A percentile compares a stretch with the other conserved stretches of the same genome.
Evolutionary conservation across 2,888 invertebrate species (phyloP).

Genomic region (Eristalis arbustorum): DNA sequence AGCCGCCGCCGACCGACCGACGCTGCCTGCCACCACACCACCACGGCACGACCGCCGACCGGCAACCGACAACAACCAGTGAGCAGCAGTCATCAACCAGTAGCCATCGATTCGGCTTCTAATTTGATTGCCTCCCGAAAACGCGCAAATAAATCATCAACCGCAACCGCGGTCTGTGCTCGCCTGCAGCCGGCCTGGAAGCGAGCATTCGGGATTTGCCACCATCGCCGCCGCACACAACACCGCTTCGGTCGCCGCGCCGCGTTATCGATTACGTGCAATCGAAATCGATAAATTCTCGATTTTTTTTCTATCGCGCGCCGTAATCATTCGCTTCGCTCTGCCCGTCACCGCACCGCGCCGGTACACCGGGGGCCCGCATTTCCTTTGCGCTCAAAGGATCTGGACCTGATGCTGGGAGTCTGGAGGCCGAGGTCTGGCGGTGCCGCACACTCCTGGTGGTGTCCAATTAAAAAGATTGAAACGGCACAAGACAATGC

Average conservation of each 20-base stretch:
- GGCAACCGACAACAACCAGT: not conserved
- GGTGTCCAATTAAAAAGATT: slow-evolving; percentile 70
- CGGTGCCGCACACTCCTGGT: slow-evolving; percentile 49
- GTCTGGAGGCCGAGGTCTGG: not conserved
- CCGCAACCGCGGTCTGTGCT: slow-evolving; percentile 63
- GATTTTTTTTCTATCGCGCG: slow-evolving; percentile 57
- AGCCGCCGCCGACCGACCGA: too few relatives aligned
- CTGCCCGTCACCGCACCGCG: not conserved
- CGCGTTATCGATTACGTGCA: slow-evolving; percentile 67
- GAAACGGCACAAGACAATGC: slow-evolving; percentile 66
- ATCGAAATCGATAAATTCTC: slow-evolving; percentile 70
- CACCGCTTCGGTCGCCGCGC: slow-evolving; percentile 36
- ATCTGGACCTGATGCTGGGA: not conserved
- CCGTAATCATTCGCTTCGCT: slow-evolving; percentile 50
- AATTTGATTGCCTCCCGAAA: slow-evolving; percentile 70
- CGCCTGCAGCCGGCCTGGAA: slow-evolving; percentile 33
- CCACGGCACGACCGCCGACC: slow-evolving; percentile 10
- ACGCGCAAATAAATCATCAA: slow-evolving; percentile 66
- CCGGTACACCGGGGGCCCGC: not conserved
- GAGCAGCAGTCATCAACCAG: slow-evolving; percentile 55
- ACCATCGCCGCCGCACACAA: slow-evolving; percentile 22
- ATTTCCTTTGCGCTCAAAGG: slow-evolving; percentile 38
- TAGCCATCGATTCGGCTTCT: slow-evolving; percentile 69
- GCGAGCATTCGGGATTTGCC: slow-evolving; percentile 27
- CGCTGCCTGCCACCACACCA: not conserved